Conservation (phyloP, 2,113 vertebrate genomes). For the Cyprinus carpio region DNA sequence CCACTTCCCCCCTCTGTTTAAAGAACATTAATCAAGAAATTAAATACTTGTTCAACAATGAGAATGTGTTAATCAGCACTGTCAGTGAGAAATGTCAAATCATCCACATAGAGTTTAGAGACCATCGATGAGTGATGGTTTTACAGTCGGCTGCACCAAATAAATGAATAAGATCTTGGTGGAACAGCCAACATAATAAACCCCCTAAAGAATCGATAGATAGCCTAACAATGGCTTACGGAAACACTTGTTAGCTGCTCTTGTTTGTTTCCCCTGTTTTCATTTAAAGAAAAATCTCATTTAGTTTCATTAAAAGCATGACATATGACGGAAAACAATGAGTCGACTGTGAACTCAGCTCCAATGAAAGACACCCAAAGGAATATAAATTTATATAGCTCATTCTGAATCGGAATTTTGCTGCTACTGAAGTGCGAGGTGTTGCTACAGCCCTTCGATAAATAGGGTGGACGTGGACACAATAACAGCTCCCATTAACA, state of each 20-base stretch:
- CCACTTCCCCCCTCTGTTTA: neutral
- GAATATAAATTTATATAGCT: slow-evolving; percentile 7
- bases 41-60: slow-evolving; percentile 19
- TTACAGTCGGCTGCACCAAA: slow-evolving; percentile 10
- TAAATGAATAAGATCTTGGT: slow-evolving; percentile 39
- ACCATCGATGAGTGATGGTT: slow-evolving; percentile 28
- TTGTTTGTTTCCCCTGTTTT: neutral
- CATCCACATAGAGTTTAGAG: slow-evolving; percentile 19
- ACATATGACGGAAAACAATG: slow-evolving; percentile 3
- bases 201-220: slow-evolving; percentile 28
- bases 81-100: slow-evolving; percentile 33
- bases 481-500: slow-evolving; percentile 43
- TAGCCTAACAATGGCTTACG: slow-evolving; percentile 16
- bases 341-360: neutral
- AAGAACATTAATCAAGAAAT: slow-evolving; percentile 27
- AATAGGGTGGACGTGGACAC: neutral
- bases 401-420: slow-evolving; percentile 6
- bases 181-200: slow-evolving; percentile 23
- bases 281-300: slow-evolving; percentile 8
- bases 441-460: slow-evolving; percentile 1
- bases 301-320: slow-evolving; percentile 10
- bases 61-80: slow-evolving; percentile 42
- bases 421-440: neutral
- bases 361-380: neutral
- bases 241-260: slow-evolving; percentile 14